Evolutionary conservation across 2,888 invertebrate species (phyloP).

Genomic region (Trachelus troglodyta): DNA sequence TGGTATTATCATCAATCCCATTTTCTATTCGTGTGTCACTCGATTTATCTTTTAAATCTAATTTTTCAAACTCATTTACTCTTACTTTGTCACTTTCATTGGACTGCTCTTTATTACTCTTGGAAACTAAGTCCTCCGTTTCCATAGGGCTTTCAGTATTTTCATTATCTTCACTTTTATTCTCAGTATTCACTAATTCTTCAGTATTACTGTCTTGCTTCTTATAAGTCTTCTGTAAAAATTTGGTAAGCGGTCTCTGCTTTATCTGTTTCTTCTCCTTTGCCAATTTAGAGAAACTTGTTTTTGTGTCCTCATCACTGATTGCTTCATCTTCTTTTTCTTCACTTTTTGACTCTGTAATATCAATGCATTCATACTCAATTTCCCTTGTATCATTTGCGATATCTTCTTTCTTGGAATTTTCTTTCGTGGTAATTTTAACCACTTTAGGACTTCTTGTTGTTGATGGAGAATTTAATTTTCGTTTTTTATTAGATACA

Average conservation of each 20-base stretch:
- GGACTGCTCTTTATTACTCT: conserved; percentile 12
- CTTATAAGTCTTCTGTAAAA: conserved; percentile 45
- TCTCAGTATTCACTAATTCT: neutral
- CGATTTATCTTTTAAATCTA: neutral
- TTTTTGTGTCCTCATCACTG: conserved; percentile 10
- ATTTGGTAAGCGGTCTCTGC: conserved; percentile 32
- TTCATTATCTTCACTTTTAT: conserved; percentile 17
- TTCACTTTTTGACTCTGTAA: conserved; percentile 1
- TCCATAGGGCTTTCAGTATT: conserved; percentile 10
- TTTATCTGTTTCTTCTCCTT: conserved; percentile 20
- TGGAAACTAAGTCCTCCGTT: conserved; percentile 5
- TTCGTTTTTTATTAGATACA: conserved; percentile 52
- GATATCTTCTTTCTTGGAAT: conserved; percentile 27
- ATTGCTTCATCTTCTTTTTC: conserved; percentile 14
- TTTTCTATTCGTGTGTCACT: conserved; percentile 18
- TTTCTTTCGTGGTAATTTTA: conserved; percentile 49
- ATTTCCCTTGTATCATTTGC: neutral
- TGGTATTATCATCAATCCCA: conserved; percentile 25
- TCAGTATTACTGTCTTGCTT: conserved; percentile 20
- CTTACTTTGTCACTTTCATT: conserved; percentile 27
- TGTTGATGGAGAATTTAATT: conserved; percentile 45
- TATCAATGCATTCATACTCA: conserved; percentile 6
- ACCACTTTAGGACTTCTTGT: conserved; percentile 46
- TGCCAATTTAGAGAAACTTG: neutral
- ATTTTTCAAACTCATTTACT: neutral